Evolutionary conservation across 1,140 invertebrate species (phyloP), one percentile per base, ranked within the genome.

Genomic region (Drosophila persimilis): DNA sequence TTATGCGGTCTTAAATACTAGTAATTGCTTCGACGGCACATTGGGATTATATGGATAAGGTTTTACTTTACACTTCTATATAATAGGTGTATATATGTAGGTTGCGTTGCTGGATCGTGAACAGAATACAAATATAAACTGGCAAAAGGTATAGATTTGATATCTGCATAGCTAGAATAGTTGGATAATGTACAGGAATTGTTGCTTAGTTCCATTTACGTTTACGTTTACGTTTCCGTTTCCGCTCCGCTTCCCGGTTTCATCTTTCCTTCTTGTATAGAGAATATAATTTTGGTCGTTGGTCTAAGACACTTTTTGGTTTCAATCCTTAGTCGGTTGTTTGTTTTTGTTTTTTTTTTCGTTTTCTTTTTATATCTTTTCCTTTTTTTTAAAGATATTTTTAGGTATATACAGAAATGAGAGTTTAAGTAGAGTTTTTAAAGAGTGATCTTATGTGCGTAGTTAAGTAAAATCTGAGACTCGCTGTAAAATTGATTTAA

Each of bases 221-320:
- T 24, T 24, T 24, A 24, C 61, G 31, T 55, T 24, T 24, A 24
- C 61, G 31, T 55, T 31, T 63, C 50, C 46, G 50, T 26, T 43
- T 70, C 4, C 39, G 48, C 55, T 70, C 4, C 39, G 48, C 55
- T 41, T 31, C n/a, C 41, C 45, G 54, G 50, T 29, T 57, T 50
- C 41, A 9, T 39, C 43, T 17, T 61, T 43, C 44, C 45, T 31
- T 51, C 53, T 72, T 58, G n/a, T 48, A 61, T 63, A 76, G 73
- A 83, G 73, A 77, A 81, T 81, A 83, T 71, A 81, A 86, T 81
- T 85, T 86, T 86, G 83, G 83, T 86, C 83, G 84, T 89, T 83
- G 83, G 83, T 88, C 83, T 88, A 88, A 88, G 83, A 88, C 83
- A 88, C 83, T 89, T 88, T 83, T 88, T 88, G 83, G 83, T 88